Evolutionary conservation across 1,140 invertebrate genomes (phyloP).

Genomic region (Lordiphosa stackelbergi): DNA sequence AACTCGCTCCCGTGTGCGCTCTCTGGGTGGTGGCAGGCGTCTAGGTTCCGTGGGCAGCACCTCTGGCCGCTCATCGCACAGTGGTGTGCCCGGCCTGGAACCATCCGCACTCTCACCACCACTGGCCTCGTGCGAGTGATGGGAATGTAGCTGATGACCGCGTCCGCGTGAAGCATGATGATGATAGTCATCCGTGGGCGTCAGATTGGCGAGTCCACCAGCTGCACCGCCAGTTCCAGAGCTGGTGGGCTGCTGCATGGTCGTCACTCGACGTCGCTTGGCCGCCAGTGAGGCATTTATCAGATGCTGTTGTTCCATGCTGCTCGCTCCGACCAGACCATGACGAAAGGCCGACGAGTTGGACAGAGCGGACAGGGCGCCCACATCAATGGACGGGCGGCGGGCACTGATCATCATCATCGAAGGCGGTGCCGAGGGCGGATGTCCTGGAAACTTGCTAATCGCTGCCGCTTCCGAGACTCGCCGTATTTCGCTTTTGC

Average conservation of each 20-base stretch:
- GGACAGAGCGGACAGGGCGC: constrained; percentile 52
- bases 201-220: constrained; percentile 17
- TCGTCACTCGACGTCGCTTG: constrained; percentile 49
- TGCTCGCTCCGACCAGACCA: constrained; percentile 51
- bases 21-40: constrained; percentile 81
- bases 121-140: constrained; percentile 76
- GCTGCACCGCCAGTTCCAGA: constrained; percentile 15
- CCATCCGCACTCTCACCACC: constrained; percentile 78
- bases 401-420: constrained; percentile 65
- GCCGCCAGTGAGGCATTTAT: constrained; percentile 60
- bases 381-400: constrained; percentile 75
- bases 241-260: constrained; percentile 31
- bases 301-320: constrained; percentile 54
- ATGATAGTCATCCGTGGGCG: constrained; percentile 61
- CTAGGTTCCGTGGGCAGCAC: constrained; percentile 85
- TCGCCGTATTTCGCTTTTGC: constrained; percentile 66
- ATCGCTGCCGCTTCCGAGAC: constrained; percentile 52
- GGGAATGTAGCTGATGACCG: constrained; percentile 76
- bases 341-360: constrained; percentile 58
- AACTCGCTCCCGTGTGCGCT: constrained; percentile 80
- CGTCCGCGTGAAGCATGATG: constrained; percentile 69
- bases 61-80: constrained; percentile 90
- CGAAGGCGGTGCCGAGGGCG: constrained; percentile 29
- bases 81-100: constrained; percentile 87
- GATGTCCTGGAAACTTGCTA: constrained; percentile 50